Evolutionary conservation across 2,888 invertebrate genomes (phyloP), one percentile per base, ranked within the genome.

Genomic region (Uropetala carovei): DNA sequence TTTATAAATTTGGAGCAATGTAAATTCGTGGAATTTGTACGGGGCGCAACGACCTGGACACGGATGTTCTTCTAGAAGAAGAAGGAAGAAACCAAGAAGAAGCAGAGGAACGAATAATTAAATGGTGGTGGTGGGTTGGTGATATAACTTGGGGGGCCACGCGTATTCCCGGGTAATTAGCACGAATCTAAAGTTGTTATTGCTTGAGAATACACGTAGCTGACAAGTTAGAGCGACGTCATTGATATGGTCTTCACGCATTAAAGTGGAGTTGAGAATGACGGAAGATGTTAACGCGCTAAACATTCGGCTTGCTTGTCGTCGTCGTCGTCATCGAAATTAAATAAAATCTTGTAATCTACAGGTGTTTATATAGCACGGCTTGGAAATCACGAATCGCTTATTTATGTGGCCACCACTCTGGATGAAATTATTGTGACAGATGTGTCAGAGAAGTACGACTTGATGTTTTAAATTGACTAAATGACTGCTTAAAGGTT

Each of bases 181-280:
- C 98, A 98, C 98, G 97, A 97, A 97, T 96, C 97, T 95, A 95
- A 97, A 97, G 98, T 97, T 98, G 98, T 99, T 99, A 99, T 99
- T 99, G 99, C 99, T 99, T 99, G 98, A 98, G 98, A 99, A 99
- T 99, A 99, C 98, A 98, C 98, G 98, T 99, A 98, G 98, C 98
- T 98, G 97, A 97, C 97, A 97, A 97, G 97, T 96, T 93, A 93
- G 92, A 93, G 81, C 93, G 92, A 85, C 93, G 92, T 58, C 93
- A 91, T 27, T 89, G 43, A 64, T 43, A 56, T 56, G 0, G 9
- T 16, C 56, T 83, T 83, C 43, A 16, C 30, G 43, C 13, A 83
- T 43, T 43, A 30, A 30, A n/a, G 27, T 82, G 2, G 30, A 82
- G 14, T 0, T 30, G 30, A 16, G 11, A 18, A 18, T 64, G 27